Conservation (phyloP, 2,113 vertebrate genomes). For the Poeciliopsis retropinna region DNA sequence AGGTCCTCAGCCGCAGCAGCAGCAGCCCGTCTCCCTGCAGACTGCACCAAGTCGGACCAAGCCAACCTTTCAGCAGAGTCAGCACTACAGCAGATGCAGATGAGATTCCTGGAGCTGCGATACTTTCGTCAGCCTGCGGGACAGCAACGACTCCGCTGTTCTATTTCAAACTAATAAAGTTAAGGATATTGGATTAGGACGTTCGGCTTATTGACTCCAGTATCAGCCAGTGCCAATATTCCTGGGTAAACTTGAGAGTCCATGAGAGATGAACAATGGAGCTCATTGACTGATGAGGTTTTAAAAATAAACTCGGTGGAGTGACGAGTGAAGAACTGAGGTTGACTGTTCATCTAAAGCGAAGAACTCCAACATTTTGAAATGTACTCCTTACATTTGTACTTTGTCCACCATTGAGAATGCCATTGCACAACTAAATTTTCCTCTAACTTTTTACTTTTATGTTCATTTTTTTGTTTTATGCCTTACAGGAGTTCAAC, state of each 20-base stretch:
- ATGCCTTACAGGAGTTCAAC: too few species aligned
- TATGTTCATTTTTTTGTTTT: too few species aligned
- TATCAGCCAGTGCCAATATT: not conserved
- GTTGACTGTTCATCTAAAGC: conserved; percentile 1
- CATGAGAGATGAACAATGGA: conserved; percentile 29
- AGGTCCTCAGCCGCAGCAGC: conserved; percentile 30
- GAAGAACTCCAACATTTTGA: not conserved
- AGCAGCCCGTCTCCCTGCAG: conserved; percentile 27
- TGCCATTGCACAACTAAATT: too few species aligned
- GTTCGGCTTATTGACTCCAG: conserved; percentile 19
- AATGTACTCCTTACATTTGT: too few species aligned
- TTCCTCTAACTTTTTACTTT: too few species aligned
- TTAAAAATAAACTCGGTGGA: conserved; percentile 51
- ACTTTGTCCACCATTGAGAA: too few species aligned
- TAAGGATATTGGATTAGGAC: conserved; percentile 42
- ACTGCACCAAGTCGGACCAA: conserved; percentile 59
- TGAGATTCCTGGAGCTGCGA: conserved; percentile 17
- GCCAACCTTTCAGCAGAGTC: conserved; percentile 57
- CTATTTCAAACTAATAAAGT: conserved; percentile 49
- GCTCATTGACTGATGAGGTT: conserved; percentile 38
- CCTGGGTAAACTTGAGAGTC: conserved; percentile 40
- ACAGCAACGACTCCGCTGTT: conserved; percentile 9
- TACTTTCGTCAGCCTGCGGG: not conserved
- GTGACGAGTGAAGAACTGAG: conserved; percentile 1
- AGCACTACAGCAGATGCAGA: conserved; percentile 46